Conservation (phyloP, 2,888 invertebrate species). For the Chironomus riparius region DNA sequence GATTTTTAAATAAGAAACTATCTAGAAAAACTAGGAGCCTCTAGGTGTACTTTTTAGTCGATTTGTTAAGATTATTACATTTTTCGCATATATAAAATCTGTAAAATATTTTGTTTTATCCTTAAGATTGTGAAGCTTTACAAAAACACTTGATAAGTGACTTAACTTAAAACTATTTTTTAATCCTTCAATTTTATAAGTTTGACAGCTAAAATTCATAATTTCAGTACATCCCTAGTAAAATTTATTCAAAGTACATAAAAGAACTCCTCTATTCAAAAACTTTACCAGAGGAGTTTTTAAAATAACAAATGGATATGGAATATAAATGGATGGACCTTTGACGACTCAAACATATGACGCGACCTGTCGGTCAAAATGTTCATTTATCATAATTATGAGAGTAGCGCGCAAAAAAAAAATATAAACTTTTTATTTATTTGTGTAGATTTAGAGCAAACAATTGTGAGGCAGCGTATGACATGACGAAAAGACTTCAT, state of each 20-base stretch:
- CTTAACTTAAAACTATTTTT: too few relatives aligned
- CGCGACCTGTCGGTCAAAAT: not conserved
- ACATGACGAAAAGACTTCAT: not conserved
- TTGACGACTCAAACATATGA: not conserved
- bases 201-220: too few relatives aligned
- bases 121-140: too few relatives aligned
- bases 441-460: not conserved
- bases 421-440: not conserved
- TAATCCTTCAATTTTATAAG: not conserved
- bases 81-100: not conserved
- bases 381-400: conserved; percentile 17
- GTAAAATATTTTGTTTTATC: not conserved
- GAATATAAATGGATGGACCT: not conserved
- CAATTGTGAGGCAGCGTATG: not conserved
- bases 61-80: not conserved
- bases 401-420: not conserved
- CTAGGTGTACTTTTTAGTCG: conserved; percentile 7
- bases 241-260: too few relatives aligned
- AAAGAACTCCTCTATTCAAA: too few relatives aligned
- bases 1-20: not conserved
- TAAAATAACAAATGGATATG: not conserved
- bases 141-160: too few relatives aligned
- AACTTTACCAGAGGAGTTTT: too few relatives aligned
- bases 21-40: conserved; percentile 6
- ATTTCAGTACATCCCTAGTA: too few relatives aligned